Conservation (phyloP, 2,888 invertebrate species). For the Dorcus hopei region DNA sequence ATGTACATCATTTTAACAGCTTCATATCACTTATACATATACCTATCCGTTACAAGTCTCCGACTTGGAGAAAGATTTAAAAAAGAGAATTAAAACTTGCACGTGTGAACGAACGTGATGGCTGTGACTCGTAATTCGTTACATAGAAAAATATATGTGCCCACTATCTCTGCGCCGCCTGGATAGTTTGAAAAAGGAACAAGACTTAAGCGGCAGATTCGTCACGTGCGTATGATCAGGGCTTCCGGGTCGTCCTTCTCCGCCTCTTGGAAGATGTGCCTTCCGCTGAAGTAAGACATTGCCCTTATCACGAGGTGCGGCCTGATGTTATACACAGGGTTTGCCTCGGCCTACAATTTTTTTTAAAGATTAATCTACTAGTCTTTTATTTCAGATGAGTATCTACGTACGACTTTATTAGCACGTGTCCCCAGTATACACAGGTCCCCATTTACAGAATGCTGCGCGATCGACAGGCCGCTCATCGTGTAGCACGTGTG, state of each 20-base stretch:
- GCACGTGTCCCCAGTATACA: constrained; percentile 62
- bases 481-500: constrained; percentile 96
- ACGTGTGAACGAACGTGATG: too few relatives aligned
- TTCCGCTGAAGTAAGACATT: constrained; percentile 48
- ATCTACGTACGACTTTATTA: constrained; percentile 64
- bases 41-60: too few relatives aligned
- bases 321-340: constrained; percentile 81
- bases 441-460: constrained; percentile 52
- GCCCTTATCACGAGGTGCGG: constrained; percentile 60
- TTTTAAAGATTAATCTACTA: constrained; percentile 2
- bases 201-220: neutral
- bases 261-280: constrained; percentile 22
- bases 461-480: constrained; percentile 92
- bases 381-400: neutral
- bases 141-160: neutral
- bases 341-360: constrained; percentile 59
- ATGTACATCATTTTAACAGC: too few relatives aligned
- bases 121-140: neutral
- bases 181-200: neutral
- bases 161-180: neutral
- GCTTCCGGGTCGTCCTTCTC: neutral
- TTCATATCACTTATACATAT: too few relatives aligned
- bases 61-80: too few relatives aligned
- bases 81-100: too few relatives aligned
- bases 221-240: neutral